Conservation (phyloP, 2,113 vertebrate genomes). For the Caracal caracal region DNA sequence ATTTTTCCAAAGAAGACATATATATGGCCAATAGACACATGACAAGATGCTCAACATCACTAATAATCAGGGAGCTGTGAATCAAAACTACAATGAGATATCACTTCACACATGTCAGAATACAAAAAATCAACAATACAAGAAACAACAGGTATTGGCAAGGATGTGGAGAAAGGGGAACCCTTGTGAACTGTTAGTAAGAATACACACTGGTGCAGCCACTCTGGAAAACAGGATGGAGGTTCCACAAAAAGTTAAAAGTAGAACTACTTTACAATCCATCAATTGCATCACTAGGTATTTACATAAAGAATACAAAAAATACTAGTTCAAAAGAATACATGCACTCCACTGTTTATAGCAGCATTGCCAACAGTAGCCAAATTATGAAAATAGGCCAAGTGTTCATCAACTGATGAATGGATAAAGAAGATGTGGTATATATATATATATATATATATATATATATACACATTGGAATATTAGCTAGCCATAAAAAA, state of each 20-base stretch:
- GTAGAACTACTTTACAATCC: background rate
- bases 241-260: background rate
- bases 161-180: background rate
- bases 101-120: background rate
- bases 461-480: background rate
- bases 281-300: background rate
- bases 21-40: background rate
- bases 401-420: background rate
- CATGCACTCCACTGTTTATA: background rate
- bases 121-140: background rate
- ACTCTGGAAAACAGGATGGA: background rate
- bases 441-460: background rate
- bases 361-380: background rate
- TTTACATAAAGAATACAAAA: background rate
- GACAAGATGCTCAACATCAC: background rate
- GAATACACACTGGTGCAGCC: background rate
- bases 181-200: background rate
- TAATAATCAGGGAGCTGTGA: background rate
- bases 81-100: background rate
- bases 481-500: background rate
- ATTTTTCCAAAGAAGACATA: background rate
- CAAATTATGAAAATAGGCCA: background rate
- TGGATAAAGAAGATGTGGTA: background rate
- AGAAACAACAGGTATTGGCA: background rate
- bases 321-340: background rate